A percentile compares a stretch with the other conserved stretches of the same genome.
Evolutionary conservation across 2,113 vertebrate species (phyloP).

Genomic region (Eolophus roseicapilla): DNA sequence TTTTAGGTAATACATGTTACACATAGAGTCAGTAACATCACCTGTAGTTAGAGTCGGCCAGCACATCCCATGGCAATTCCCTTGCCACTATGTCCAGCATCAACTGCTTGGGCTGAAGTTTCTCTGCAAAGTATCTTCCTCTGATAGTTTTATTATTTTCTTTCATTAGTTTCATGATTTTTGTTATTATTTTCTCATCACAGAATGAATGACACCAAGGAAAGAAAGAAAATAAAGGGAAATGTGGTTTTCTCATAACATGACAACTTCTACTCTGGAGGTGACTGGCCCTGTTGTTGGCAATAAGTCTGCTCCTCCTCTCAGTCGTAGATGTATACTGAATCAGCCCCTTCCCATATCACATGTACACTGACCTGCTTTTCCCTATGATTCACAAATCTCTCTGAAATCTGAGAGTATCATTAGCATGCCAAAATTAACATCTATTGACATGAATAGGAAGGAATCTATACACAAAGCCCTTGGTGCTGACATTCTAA

Average conservation of each 20-base stretch:
- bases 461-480: fast-evolving
- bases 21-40: background rate
- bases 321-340: background rate
- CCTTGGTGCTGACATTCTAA: background rate
- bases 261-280: background rate
- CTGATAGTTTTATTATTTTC: background rate
- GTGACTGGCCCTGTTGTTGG: background rate
- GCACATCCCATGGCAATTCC: background rate
- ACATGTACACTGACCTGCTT: fast-evolving
- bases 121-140: background rate
- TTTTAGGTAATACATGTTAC: constrained; percentile 1
- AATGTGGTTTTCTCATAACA: background rate
- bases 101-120: background rate
- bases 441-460: background rate
- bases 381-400: background rate
- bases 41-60: background rate
- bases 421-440: background rate
- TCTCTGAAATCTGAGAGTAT: background rate
- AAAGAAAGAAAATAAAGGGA: background rate
- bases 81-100: background rate
- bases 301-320: background rate
- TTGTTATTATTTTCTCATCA: background rate
- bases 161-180: background rate
- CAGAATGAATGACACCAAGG: background rate
- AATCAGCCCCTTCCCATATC: background rate